Base-by-base conservation (phyloP, 2,888 invertebrate genomes). In the Melieria picta region DNA sequence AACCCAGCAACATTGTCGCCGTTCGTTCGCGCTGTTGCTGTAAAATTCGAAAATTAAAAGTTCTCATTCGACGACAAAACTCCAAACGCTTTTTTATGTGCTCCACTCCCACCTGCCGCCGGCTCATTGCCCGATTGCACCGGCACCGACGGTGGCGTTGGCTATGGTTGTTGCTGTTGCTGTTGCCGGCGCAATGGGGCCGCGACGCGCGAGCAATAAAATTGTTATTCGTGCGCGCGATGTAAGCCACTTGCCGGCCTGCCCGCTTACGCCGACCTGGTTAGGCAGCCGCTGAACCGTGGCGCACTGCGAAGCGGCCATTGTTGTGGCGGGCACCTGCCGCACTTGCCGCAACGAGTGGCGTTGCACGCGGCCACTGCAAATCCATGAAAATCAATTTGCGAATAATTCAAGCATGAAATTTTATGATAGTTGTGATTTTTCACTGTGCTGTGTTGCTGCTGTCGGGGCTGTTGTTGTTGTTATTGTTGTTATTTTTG, bases 391-490 rank as follows among this genome's bases (percentile, higher is more conserved):
- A 76, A 77, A 77, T 77, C 77, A 77, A 77, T 77, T 77, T 77
- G 75, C 75, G 72, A 76, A 75, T 75, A 72, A 74, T 73, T 74
- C 75, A 75, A 60, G 72, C 77, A 75, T 77, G 74, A 76, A 76
- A 77, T 76, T 77, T 75, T 75, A 75, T 75, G 74, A 75, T 73
- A 75, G 72, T 74, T 76, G 69, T 72, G 72, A 72, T 73, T 73
- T 73, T 69, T 66, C 56, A 70, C 43, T 62, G 58, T 67, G 69
- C 48, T 16, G 65, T 65, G 13, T 65, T 73, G 43, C 69, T 72
- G 30, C 58, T 9, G 60, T 11, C 47, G 11, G 56, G 56, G 45
- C 43, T 70, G 13, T 64, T 70, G 68, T 68, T 46, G 52, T 52
- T 46, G n/a, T 68, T 43, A 45, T 61, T 61, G 47, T 61, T 1